phyloP scores from a whole-genome alignment of 2,113 vertebrate species.

The Emydocephalus ijimae region DNA sequence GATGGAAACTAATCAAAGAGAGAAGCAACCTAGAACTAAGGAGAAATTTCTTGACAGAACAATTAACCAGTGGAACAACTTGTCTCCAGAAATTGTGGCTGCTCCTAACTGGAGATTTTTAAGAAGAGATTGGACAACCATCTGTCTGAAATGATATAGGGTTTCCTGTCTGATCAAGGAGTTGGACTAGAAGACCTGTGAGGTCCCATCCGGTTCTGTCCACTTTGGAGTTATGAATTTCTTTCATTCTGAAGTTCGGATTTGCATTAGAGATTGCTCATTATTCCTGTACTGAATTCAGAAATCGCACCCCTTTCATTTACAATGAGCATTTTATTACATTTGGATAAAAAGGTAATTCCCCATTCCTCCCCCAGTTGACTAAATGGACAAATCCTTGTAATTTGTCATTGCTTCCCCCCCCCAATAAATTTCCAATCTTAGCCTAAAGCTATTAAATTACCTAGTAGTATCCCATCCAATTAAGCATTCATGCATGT shows the following conservation, averaged over 20 bases:
- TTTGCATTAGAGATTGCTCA: neutral
- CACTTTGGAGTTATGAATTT: neutral
- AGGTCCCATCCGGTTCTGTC: too few relatives aligned
- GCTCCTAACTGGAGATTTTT: neutral
- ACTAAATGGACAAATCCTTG: neutral
- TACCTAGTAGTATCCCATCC: neutral
- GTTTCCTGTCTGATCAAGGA: neutral
- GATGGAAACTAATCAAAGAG: neutral
- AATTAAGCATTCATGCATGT: neutral
- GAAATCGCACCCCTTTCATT: neutral
- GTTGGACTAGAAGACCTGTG: neutral
- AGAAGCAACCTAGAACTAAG: neutral
- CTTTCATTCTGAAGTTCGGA: neutral
- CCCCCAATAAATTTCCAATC: neutral
- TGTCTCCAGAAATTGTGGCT: neutral
- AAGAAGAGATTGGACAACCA: neutral
- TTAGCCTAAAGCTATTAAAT: neutral
- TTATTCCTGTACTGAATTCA: neutral
- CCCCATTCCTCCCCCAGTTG: too few relatives aligned
- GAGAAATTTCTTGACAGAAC: neutral
- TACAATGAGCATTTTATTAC: neutral
- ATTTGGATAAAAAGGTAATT: neutral
- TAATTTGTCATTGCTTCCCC: neutral
- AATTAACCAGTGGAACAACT: neutral
- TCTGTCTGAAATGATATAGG: neutral